Evolutionary conservation across 2,888 invertebrate genomes (phyloP).

Genomic region (Sceliomorpha sp.): DNA sequence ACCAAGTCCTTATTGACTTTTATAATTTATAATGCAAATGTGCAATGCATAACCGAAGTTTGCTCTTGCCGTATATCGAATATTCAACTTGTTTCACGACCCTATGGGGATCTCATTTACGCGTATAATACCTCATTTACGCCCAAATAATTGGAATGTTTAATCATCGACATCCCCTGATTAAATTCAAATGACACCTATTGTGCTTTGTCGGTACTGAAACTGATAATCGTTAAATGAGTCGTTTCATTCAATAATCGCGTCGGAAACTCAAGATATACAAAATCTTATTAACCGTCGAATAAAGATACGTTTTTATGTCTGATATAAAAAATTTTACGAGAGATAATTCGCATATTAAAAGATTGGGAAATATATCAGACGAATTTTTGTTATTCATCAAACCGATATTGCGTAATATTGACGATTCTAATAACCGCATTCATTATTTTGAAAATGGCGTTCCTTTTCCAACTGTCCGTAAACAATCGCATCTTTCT

Average conservation of each 20-base stretch:
- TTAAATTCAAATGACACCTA: constrained; percentile 22
- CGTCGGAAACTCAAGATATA: constrained; percentile 12
- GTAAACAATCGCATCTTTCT: too few species aligned
- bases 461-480: too few species aligned
- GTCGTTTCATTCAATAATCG: constrained; percentile 23
- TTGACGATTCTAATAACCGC: too few species aligned
- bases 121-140: constrained; percentile 32
- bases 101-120: constrained; percentile 17
- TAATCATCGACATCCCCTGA: constrained; percentile 27
- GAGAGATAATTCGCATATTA: too few species aligned
- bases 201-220: constrained; percentile 23
- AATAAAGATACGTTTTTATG: too few species aligned
- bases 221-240: constrained; percentile 22
- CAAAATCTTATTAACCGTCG: background rate
- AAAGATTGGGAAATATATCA: too few species aligned
- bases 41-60: background rate
- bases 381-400: too few species aligned
- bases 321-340: too few species aligned
- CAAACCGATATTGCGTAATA: too few species aligned
- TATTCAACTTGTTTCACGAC: constrained; percentile 10
- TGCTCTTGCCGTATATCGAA: constrained; percentile 11
- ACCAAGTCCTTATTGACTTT: too few species aligned
- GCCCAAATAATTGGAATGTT: constrained; percentile 30
- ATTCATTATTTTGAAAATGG: too few species aligned
- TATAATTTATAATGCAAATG: background rate